Evolutionary conservation across 2,113 vertebrate genomes (phyloP), one percentile per base, ranked within the genome.

Genomic region (Leptosomus discolor): DNA sequence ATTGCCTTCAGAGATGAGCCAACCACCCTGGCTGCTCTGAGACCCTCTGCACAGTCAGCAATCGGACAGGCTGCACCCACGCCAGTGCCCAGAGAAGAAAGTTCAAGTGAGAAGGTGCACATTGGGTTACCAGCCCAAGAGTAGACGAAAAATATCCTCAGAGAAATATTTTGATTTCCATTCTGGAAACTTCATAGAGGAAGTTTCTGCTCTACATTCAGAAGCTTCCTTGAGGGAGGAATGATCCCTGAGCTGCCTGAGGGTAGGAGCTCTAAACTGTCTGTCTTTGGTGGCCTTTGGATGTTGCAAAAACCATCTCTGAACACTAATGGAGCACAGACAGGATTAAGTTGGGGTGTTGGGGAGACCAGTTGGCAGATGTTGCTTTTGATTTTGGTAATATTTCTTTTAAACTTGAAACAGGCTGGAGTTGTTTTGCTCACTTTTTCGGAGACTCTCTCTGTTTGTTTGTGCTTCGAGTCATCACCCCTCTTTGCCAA

Each of bases 141-240:
- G 60, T 4, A 87, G 80, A 79, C 74, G 92, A 91, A 94, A 96
- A 96, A 85, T 79, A 96, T 90, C 48, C 69, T 81, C 65, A 79
- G 81, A 91, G 63, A 92, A 96, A 95, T 96, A 76, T 95, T 96
- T 95, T 97, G 32, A 7, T 96, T 97, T 97, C 96, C 96, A 79
- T 80, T 89, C 81, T 94, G 96, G 94, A 92, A 96, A 87, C 39
- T 71, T 84, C 20, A 1, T 21, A 64, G 61, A 81, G 86, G 65
- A 57, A 90, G 86, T 96, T 96, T 76, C 96, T 96, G 67, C 70
- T 90, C 61, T 92, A 9, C 69, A 46, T 79, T 96, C 92, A 92
- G 69, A 64, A 75, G 46, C 65, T 95, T 96, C 57, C 54, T 87
- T 73, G 83, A 41, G 51, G 50, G 65, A 89, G 58, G 78, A 85